Base-by-base conservation (phyloP, 2,113 vertebrate species). In the Eulemur macaco region DNA sequence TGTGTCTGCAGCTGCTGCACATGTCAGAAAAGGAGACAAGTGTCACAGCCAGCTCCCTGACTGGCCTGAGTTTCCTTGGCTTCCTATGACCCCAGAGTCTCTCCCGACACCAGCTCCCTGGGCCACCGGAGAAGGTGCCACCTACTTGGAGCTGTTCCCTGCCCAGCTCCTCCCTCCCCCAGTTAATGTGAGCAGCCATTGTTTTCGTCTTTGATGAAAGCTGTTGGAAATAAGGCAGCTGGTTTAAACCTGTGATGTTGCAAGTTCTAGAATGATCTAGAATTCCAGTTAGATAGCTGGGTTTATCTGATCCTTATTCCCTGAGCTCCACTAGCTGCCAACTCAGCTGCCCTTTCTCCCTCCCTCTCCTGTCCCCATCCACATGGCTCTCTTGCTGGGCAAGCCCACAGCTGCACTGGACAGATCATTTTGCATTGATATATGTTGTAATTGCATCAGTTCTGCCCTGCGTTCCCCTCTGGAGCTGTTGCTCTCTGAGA, bases 391-490 rank as follows among this genome's bases (percentile, higher is more conserved):
- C 64, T 69, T 88, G 76, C n/a, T 74, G 37, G 20, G 60, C 52
- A 84, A 86, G 68, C 45, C 77, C 88, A 39, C 86, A 95, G 68
- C 83, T 91, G 87, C 78, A 11, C 63, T 37, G 52, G 74, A 74
- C 87, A 76, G 52, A 64, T 86, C 86, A 95, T 82, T 94, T 93
- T 77, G 89, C 85, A 83, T 25, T 89, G 74, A 74, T 56, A 29
- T 69, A 47, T 86, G 66, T 31, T 20, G 13, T 58, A 18, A 83
- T 81, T 71, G 89, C 27, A 52, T 91, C 92, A 80, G 34, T 80
- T 97, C 89, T 84, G 63, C 80, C 87, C 64, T 37, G 87, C 93
- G 89, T 86, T 82, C 87, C 82, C 82, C 6, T 29, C 83, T 84
- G 71, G 54, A 85, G 77, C 78, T 91, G 15, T 34, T 95, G 73